These are phyloP conservation scores for Styela plicata DNA, from an alignment of 23 tunicate species.

Conservation along the genomic window DNA sequence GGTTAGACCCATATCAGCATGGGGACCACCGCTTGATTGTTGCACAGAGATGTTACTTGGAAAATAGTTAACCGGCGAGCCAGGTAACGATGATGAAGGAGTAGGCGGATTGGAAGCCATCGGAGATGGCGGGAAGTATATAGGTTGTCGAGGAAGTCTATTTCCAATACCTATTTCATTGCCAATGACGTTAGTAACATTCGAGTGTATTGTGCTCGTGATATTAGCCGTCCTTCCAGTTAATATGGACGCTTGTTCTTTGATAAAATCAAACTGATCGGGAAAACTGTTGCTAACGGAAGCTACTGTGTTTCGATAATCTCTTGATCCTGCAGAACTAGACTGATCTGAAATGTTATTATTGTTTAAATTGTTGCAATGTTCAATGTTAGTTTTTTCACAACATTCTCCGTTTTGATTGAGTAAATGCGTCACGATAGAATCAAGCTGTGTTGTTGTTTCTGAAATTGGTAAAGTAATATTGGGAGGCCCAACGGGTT, in stretches of 20 bases:
- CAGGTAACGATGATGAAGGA: neutral
- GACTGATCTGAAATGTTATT: neutral
- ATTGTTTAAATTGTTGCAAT: neutral
- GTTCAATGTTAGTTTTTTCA: neutral
- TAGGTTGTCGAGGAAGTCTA: neutral
- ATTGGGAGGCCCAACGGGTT: constrained; percentile 87
- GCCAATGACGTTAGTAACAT: neutral
- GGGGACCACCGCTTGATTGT: neutral
- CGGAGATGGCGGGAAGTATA: neutral
- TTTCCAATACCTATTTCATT: neutral
- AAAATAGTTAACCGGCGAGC: neutral
- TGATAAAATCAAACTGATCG: constrained; percentile 71
- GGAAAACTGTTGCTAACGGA: neutral
- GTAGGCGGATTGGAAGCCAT: neutral
- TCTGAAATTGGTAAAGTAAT: constrained; percentile 54
- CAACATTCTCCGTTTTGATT: neutral
- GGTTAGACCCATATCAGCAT: neutral
- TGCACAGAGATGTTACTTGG: neutral
- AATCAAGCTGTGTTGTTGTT: neutral
- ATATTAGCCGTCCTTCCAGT: constrained; percentile 28
- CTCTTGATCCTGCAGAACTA: neutral
- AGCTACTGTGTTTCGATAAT: neutral
- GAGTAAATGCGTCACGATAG: neutral
- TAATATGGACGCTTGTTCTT: constrained; percentile 67
- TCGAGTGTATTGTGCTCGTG: neutral